phyloP scores from a whole-genome alignment of 2,888 invertebrate genomes.

The Arenicola marina region DNA sequence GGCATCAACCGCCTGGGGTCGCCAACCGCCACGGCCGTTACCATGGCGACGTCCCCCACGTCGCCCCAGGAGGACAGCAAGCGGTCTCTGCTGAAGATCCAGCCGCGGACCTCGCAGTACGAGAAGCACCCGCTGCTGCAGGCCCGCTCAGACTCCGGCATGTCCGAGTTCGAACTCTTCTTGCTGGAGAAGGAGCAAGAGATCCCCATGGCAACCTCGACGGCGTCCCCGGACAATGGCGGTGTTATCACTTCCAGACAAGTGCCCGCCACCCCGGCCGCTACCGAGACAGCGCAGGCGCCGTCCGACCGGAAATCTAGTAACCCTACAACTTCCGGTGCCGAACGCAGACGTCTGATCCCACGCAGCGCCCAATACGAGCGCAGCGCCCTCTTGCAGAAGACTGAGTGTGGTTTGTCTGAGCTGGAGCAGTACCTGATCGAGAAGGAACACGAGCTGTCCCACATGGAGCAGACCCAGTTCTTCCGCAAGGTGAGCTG shows the following conservation, averaged over 20 bases:
- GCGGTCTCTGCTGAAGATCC: not conserved
- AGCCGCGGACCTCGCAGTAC: conserved; percentile 29
- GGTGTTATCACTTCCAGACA: not conserved
- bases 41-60: not conserved
- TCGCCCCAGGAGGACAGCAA: not conserved
- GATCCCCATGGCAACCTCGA: not conserved
- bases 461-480: not conserved
- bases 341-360: conserved; percentile 4
- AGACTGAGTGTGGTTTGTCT: conserved; percentile 25
- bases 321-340: not conserved
- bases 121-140: conserved; percentile 31
- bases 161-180: conserved; percentile 28
- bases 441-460: conserved; percentile 26
- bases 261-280: not conserved
- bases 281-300: not conserved
- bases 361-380: conserved; percentile 32
- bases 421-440: conserved; percentile 30
- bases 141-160: conserved; percentile 14
- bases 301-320: not conserved
- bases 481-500: not conserved
- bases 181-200: conserved; percentile 24
- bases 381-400: conserved; percentile 24
- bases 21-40: not conserved
- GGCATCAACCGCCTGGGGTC: not conserved
- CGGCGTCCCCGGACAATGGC: not conserved